Base-by-base conservation (phyloP, 2,888 invertebrate genomes). In the Tuta absoluta region DNA sequence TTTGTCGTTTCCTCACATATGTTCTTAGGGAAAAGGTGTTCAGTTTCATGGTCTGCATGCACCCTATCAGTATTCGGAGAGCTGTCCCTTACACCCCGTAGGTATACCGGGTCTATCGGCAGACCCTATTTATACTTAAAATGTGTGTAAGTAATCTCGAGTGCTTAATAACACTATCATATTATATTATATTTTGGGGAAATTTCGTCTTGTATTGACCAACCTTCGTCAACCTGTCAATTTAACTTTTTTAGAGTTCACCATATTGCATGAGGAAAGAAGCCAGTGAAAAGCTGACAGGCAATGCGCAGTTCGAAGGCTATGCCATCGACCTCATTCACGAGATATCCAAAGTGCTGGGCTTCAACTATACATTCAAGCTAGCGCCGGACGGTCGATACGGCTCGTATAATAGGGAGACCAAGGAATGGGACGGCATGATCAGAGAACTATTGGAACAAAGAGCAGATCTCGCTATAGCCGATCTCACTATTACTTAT, bases 401-500 rank as follows among this genome's bases (percentile, higher is more conserved):
- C 84, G 97, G 97, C 14, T 95, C 96, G 65, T 93, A 93, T 71
- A 96, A 96, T 83, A 93, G 95, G 70, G 94, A 95, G 81, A 96
- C 95, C 51, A 96, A 96, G 79, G 96, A 97, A 90, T 97, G 97
- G 97, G 96, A 97, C 81, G 97, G 97, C 64, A 97, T 97, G 96
- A 96, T 97, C 78, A 93, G 95, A 75, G 97, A 97, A 82, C 92
- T 97, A 65, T 88, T 97, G 71, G 97, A 97, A 83, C 97, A 97
- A 86, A 95, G 96, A 79, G 98, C 98, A 12, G 98, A 99, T 87
- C 92, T 99, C 71, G 99, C 98, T 0, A 97, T 99, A 60, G 99
- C 98, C 11, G 98, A 99, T 88, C 93, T 99, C 64, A 99, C 99
- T 37, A 99, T 99, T 74, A 99, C 98, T 24, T 98, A 97, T 85